phyloP scores from a whole-genome alignment of 1,140 invertebrate genomes.

The Aphidius ervi region DNA sequence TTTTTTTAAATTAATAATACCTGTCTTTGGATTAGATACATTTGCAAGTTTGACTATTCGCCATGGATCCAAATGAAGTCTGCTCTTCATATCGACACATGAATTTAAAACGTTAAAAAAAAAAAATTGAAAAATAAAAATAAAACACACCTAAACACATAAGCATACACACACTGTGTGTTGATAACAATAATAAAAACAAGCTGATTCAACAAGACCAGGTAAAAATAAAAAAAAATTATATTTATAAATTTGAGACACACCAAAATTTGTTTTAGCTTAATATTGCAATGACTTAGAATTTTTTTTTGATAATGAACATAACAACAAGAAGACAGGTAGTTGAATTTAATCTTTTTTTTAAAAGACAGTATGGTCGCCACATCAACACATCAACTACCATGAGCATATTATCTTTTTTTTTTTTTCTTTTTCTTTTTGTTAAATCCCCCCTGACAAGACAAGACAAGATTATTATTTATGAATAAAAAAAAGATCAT shows the following conservation, averaged over 20 bases:
- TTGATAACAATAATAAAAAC: neutral
- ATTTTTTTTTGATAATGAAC: neutral
- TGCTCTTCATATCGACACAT: constrained; percentile 17
- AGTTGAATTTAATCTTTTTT: constrained; percentile 5
- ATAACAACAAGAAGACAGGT: neutral
- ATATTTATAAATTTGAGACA: constrained; percentile 16
- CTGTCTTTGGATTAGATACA: constrained; percentile 10
- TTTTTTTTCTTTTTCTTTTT: neutral
- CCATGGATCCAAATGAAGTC: constrained; percentile 16
- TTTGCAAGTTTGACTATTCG: constrained; percentile 14
- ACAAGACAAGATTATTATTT: constrained; percentile 22
- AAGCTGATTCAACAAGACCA: neutral
- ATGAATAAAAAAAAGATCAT: constrained; percentile 18
- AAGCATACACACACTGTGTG: neutral
- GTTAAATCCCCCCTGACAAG: constrained; percentile 19
- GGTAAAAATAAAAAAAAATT: constrained; percentile 7
- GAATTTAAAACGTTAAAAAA: too few species aligned
- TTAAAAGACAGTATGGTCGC: constrained; percentile 6
- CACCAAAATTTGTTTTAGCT: constrained; percentile 8
- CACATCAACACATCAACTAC: constrained; percentile 10
- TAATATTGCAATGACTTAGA: too few species aligned
- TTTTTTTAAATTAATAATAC: constrained; percentile 6
- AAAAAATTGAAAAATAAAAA: neutral
- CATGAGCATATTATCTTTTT: constrained; percentile 21
- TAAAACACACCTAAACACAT: neutral